Evolutionary conservation across 2,888 invertebrate species (phyloP), one percentile per base, ranked within the genome.

Genomic region (Junonia oenone): DNA sequence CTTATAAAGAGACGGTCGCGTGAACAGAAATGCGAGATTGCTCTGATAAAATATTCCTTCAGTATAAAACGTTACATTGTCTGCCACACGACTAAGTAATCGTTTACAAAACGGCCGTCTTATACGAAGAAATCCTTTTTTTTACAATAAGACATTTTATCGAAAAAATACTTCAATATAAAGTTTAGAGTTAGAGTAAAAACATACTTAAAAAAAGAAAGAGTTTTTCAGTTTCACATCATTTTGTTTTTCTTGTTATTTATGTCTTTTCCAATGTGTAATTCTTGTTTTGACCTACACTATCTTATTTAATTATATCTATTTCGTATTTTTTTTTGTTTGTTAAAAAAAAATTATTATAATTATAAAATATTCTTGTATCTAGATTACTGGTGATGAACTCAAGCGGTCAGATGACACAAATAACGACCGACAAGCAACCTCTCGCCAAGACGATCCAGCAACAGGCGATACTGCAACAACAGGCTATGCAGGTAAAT

Each of bases 321-420:
- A n/a, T n/a, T n/a, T n/a, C n/a, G n/a, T n/a, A n/a, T n/a, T n/a
- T n/a, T n/a, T n/a, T n/a, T n/a, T n/a, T n/a, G n/a, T n/a, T n/a
- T n/a, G n/a, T n/a, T n/a, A n/a, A n/a, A n/a, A n/a, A n/a, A n/a
- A n/a, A n/a, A n/a, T n/a, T n/a, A n/a, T n/a, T n/a, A n/a, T n/a
- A n/a, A n/a, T n/a, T n/a, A n/a, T n/a, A n/a, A n/a, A n/a, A n/a
- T n/a, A n/a, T n/a, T n/a, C n/a, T n/a, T n/a, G 9, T 33, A 5
- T 63, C 0, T 71, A 92, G 92, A 66, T 79, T 92, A 72, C 65
- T 92, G 52, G 84, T 93, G 50, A 92, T 93, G 92, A 92, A 91
- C 66, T 76, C 92, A 0, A 76, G 86, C 17, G 91, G 91, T 0
- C 92, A 92, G 50, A 91, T 92, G 89, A 78, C 90, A 0, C 91